Percentiles rank a stretch among this genome's conserved stretches.
Conservation (phyloP, 2,113 vertebrate genomes). For the Cochlearius cochlearius region DNA sequence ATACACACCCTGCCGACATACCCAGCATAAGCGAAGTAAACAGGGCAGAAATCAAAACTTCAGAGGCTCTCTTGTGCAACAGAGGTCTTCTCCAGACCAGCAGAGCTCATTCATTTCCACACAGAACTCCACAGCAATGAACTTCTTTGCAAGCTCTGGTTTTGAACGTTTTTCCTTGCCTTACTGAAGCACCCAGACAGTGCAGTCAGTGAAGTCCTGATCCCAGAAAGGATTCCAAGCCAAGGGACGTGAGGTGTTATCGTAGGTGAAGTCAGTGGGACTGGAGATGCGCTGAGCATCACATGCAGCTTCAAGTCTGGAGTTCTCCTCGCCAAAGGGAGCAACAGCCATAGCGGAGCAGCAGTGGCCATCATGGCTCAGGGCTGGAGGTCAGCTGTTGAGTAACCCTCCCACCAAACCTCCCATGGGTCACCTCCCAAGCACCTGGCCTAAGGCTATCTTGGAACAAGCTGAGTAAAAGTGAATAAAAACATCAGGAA, state of each 20-base stretch:
- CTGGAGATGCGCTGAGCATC: background rate
- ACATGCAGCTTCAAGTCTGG: background rate
- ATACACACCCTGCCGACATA: background rate
- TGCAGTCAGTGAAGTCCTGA: background rate
- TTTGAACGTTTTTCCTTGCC: background rate
- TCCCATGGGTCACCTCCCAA: background rate
- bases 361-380: background rate
- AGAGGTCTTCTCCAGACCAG: background rate
- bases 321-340: background rate
- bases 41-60: background rate
- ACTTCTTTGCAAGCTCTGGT: background rate
- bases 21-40: background rate
- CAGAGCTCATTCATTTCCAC: background rate
- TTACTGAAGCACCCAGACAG: background rate
- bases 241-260: background rate
- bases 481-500: background rate
- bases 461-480: background rate
- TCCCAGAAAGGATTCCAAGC: background rate
- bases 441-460: background rate
- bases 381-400: background rate
- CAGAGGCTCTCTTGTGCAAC: background rate
- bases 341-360: background rate
- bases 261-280: background rate
- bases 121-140: background rate
- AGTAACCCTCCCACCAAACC: background rate